Base-by-base conservation (phyloP, 2,113 vertebrate genomes). In the Misgurnus mizolepis region DNA sequence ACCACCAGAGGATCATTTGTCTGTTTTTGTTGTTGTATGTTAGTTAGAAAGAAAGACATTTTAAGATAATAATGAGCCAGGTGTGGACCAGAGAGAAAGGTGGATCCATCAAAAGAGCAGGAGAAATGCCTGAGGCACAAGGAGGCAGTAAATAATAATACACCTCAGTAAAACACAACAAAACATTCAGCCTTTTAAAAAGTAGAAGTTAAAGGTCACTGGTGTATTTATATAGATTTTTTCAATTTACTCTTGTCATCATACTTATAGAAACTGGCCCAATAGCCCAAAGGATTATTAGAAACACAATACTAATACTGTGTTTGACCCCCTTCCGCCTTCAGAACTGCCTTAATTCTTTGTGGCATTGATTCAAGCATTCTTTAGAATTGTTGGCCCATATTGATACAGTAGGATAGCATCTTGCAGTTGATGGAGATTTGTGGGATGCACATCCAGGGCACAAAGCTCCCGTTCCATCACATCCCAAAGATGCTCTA, bases 81-180 rank as follows among this genome's bases (percentile, higher is more conserved):
- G 55, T 58, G 55, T 58, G 55, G 55, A 58, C 55, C 55, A 73
- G 55, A 22, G n/a, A n/a, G 6, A 73, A 73, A 73, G 71, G 55
- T 60, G 71, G 71, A 45, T 17, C 55, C 40, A 60, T 39, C 55
- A 73, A 73, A 61, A 73, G 71, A n/a, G n/a, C 70, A 73, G 11
- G 3, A 60, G 53, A 40, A 73, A 60, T 73, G 55, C 70, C 55
- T 60, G 55, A 60, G 70, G 70, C 70, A 73, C 40, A 45, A 15
- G 11, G 40, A 43, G 39, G n/a, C 55, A 22, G 45, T 60, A 60
- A 73, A 73, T 27, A 53, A 55, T 60, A 73, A 73, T 73, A 60
- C n/a, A 60, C 27, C 34, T 41, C 9, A 4, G 7, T 39, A 9
- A 69, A 50, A 50, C 0, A 14, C 47, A 72, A 72, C 34, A 58